These are phyloP conservation scores for Ichneumon xanthorius DNA, from an alignment of 2,888 invertebrate genomes.

Conservation along the genomic window DNA sequence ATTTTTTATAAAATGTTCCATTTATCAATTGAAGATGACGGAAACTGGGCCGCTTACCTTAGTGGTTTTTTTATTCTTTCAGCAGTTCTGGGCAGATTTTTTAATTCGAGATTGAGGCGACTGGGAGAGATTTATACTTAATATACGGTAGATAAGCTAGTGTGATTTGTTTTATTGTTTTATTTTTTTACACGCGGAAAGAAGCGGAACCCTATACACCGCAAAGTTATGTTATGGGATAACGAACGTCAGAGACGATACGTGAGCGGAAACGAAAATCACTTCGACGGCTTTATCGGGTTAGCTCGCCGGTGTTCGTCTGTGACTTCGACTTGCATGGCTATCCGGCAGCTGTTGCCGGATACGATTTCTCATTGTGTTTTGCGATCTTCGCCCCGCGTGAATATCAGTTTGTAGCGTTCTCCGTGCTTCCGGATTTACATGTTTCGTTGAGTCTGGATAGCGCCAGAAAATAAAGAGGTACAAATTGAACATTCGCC, in stretches of 20 bases:
- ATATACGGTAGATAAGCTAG: background rate
- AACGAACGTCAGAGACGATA: conserved; percentile 41
- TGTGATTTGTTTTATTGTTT: background rate
- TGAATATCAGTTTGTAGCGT: background rate
- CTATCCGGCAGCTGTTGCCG: conserved; percentile 3
- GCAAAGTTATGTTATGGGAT: conserved; percentile 25
- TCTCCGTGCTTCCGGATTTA: background rate
- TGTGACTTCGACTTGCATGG: conserved; percentile 21
- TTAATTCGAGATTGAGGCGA: background rate
- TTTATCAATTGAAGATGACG: no score
- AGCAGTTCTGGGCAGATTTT: background rate
- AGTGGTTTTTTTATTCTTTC: no score
- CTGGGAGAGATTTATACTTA: background rate
- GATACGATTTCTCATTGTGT: background rate
- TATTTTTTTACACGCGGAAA: no score
- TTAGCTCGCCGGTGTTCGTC: background rate
- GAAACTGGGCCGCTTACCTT: no score
- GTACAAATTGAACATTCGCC: background rate
- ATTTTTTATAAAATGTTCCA: no score
- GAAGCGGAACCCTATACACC: background rate
- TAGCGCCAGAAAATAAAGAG: background rate
- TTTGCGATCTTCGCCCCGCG: background rate
- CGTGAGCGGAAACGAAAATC: conserved; percentile 48
- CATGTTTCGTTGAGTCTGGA: background rate
- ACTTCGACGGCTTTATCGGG: conserved; percentile 43